Evolutionary conservation across 2,797 vertebrate genomes (phyloP), one percentile per base, ranked within the genome.

Genomic region (Tokudaia muenninki): DNA sequence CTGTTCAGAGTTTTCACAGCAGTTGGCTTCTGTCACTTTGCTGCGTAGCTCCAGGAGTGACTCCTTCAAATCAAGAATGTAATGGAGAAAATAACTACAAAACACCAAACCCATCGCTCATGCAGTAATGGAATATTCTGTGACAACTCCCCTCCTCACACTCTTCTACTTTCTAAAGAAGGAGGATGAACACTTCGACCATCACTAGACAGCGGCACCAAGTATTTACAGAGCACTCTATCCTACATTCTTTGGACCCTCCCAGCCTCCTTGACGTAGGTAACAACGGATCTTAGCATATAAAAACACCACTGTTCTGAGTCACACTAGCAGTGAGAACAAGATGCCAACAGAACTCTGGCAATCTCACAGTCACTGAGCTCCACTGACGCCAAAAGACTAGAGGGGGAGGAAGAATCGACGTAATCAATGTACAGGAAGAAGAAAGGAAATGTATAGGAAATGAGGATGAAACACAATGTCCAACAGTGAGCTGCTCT

Each of bases 1-100:
- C 97, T 99, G 99, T 90, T 99, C 99, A 17, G 98, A 98, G 72
- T 97, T 98, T 86, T 97, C 90, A 1, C 19, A 92, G 8, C 94
- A 95, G 22, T 98, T 98, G 7, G 82, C 50, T 81, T 97, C 86
- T 47, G 98, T 98, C 90, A 99, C 81, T 89, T 98, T 98, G 24
- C 29, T 97, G 50, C 98, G 97, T 50, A 99, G 98, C 81, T 99
- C 98, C 91, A 98, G 84, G 21, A 99, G 96, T 13, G 98, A 98
- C 44, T 97, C 98, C 99, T 99, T 97, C 59, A 97, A 97, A 94
- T 13, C 3, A 92, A 81, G 19, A 96, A 74, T 70, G 93, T 91
- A 89, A 77, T 77, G 70, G 52, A 57, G 93, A 98, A 26, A 95
- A 47, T 34, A 93, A 94, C 41, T 59, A 72, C 14, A 70, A 93